Conservation (phyloP, 2,888 invertebrate species). For the Calameuta idolon region DNA sequence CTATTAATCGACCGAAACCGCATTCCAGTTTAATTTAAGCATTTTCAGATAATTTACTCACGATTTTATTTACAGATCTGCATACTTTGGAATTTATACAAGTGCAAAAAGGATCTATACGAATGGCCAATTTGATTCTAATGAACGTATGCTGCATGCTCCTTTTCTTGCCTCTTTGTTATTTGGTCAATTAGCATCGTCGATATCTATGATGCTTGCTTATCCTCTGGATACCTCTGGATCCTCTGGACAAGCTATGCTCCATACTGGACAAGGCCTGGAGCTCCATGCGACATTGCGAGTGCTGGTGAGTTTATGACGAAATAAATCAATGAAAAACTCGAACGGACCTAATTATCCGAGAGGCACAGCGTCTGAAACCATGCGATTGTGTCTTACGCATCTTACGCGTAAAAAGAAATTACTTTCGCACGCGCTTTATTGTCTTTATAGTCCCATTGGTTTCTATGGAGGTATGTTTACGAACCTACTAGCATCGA, state of each 20-base stretch:
- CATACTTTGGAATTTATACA: slow-evolving; percentile 7
- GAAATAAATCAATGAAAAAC: neutral
- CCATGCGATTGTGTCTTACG: neutral
- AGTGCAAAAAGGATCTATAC: neutral
- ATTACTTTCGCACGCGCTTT: neutral
- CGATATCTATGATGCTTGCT: slow-evolving; percentile 9
- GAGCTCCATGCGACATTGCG: neutral
- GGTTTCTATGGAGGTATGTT: slow-evolving; percentile 11
- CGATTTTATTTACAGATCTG: neutral
- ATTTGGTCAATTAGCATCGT: neutral
- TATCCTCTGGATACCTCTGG: slow-evolving; percentile 33
- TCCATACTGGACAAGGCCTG: slow-evolving; percentile 21
- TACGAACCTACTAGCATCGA: slow-evolving; percentile 2
- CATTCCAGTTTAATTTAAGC: neutral
- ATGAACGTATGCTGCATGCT: neutral
- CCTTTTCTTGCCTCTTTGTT: neutral
- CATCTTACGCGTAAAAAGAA: neutral
- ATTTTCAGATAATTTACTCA: neutral
- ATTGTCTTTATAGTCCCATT: neutral
- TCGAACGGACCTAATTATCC: neutral
- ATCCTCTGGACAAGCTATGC: slow-evolving; percentile 32
- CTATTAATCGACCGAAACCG: neutral
- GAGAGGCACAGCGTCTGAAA: neutral
- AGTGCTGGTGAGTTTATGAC: neutral
- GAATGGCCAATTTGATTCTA: neutral